Base-by-base conservation (phyloP, 2,888 invertebrate species). In the Drosophila aldrichi region DNA sequence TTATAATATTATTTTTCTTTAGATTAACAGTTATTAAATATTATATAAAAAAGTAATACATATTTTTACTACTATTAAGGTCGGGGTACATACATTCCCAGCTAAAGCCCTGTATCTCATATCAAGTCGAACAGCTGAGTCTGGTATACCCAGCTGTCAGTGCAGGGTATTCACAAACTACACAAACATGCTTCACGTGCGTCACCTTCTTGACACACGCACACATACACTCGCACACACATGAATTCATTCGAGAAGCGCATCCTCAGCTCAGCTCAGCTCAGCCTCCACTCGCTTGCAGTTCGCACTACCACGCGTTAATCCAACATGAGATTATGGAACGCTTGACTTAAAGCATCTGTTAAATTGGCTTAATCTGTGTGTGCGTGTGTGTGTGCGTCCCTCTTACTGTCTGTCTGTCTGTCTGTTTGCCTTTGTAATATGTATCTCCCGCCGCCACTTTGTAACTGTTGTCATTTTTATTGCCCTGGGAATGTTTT, bases 401-500 rank as follows among this genome's bases (percentile, higher is more conserved):
- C 60, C 48, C 43, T 43, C 16, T n/a, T n/a, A n/a, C n/a, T n/a
- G n/a, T n/a, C n/a, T 58, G 46, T 49, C 60, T 52, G 40, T 38
- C 57, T 32, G 59, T 52, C 49, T 52, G 62, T 59, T 70, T 81
- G 79, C 65, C 70, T 73, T 73, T 79, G 82, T 84, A 89, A 82
- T 77, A 70, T 79, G 89, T 81, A 83, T 83, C 89, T 75, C 77
- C 79, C 55, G 85, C 88, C 76, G 86, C 84, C 90, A 90, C 90
- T 87, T 87, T 87, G 86, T 87, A 87, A 87, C 86, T 87, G 87
- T 90, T 90, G 86, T 87, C 86, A 90, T 90, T 87, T 87, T 87
- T 87, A 87, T 87, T 87, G 86, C 90, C 90, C 87, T 87, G 86
- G 90, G 86, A 87, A 87, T 86, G 86, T 82, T 88, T 89, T 84